Conservation (phyloP, 1,140 invertebrate genomes). For the Halictus rubicundus region DNA sequence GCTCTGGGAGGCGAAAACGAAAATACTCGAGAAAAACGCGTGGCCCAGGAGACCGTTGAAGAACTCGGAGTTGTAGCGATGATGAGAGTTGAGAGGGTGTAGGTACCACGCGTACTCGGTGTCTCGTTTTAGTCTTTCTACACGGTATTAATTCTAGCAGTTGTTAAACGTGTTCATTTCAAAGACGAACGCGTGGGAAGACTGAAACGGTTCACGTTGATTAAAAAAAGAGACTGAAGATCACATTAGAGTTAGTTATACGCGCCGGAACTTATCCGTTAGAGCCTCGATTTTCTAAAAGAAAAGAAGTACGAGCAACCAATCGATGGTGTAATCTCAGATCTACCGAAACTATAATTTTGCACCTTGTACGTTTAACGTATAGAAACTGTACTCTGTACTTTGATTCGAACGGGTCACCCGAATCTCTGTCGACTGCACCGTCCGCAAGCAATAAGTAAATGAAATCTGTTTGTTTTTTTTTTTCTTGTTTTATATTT, state of each 20-base stretch:
- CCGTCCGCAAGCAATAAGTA: slow-evolving; percentile 31
- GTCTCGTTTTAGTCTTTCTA: background rate
- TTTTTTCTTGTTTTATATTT: background rate
- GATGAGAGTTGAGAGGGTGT: background rate
- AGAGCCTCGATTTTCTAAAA: slow-evolving; percentile 31
- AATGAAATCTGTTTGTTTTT: no score
- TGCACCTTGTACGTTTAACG: slow-evolving; percentile 39
- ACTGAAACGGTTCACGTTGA: background rate
- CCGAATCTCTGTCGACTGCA: slow-evolving; percentile 35
- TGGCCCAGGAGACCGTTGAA: slow-evolving; percentile 83
- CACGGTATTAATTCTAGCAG: background rate
- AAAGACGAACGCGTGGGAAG: background rate
- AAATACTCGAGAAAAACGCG: slow-evolving; percentile 78
- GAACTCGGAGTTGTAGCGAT: slow-evolving; percentile 65
- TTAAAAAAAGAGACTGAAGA: slow-evolving; percentile 57
- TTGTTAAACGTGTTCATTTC: background rate
- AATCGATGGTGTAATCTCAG: slow-evolving; percentile 37
- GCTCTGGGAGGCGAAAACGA: slow-evolving; percentile 81
- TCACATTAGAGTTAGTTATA: slow-evolving; percentile 17
- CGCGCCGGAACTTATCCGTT: slow-evolving; percentile 18
- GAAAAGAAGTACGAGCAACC: slow-evolving; percentile 17
- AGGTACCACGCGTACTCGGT: slow-evolving; percentile 3
- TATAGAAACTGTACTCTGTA: slow-evolving; percentile 34
- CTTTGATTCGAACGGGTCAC: slow-evolving; percentile 13
- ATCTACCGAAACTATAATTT: slow-evolving; percentile 49